phyloP scores from a whole-genome alignment of 2,888 invertebrate species.

The Xylota segnis region DNA sequence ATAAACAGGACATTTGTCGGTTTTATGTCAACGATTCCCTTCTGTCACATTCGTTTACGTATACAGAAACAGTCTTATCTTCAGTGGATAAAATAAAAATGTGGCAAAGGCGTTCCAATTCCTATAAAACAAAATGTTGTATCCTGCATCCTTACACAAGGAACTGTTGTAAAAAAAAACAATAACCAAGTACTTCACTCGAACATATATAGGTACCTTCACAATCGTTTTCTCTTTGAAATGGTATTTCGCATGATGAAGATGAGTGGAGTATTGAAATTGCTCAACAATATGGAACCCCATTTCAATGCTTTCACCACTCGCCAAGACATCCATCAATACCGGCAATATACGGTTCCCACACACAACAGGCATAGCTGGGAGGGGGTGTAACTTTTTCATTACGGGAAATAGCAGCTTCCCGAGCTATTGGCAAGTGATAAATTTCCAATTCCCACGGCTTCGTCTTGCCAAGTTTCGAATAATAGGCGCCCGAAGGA shows the following conservation, averaged over 20 bases:
- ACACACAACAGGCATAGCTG: background rate
- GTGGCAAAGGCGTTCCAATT: background rate
- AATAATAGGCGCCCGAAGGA: conserved; percentile 17
- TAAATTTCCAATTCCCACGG: conserved; percentile 63
- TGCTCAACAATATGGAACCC: conserved; percentile 58
- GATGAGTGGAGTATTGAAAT: conserved; percentile 63
- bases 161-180: conserved; percentile 7
- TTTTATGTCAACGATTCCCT: too few species aligned
- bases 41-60: background rate
- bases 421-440: conserved; percentile 50
- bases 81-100: background rate
- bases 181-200: conserved; percentile 16
- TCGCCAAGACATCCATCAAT: conserved; percentile 53
- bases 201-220: background rate
- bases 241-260: conserved; percentile 42
- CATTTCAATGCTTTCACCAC: conserved; percentile 34
- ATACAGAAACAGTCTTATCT: background rate
- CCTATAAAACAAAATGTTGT: background rate
- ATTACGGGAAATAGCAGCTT: conserved; percentile 51
- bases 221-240: background rate
- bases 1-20: too few species aligned
- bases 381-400: conserved; percentile 36
- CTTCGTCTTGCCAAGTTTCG: conserved; percentile 20
- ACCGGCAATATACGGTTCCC: conserved; percentile 30
- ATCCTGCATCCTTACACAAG: background rate